phyloP scores from a whole-genome alignment of 2,113 vertebrate species.

The Centropus bengalensis region DNA sequence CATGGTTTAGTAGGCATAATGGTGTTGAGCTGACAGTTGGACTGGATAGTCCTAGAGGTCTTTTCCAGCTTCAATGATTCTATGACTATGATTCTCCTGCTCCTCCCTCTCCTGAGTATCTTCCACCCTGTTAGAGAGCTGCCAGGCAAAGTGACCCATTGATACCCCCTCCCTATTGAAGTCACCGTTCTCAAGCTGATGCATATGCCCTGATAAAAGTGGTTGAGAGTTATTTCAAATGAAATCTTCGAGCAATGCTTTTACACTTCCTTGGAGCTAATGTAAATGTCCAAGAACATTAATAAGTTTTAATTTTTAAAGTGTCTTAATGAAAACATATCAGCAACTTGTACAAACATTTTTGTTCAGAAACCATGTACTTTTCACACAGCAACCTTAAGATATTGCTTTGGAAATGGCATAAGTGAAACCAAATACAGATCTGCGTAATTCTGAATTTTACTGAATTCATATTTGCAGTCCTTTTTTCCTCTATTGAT shows the following conservation, averaged over 20 bases:
- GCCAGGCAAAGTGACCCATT: not conserved
- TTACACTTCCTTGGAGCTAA: not conserved
- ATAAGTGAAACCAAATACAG: not conserved
- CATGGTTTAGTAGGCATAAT: too few relatives aligned
- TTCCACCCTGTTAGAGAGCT: not conserved
- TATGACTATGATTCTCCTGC: not conserved
- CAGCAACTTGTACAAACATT: not conserved
- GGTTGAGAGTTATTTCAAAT: not conserved
- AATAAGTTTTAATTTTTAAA: not conserved
- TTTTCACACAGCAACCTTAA: not conserved
- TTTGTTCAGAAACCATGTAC: not conserved
- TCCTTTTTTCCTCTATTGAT: not conserved
- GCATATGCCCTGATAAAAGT: not conserved
- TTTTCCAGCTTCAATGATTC: too few relatives aligned
- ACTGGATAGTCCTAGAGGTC: too few relatives aligned
- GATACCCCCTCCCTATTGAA: not conserved
- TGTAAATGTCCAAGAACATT: not conserved
- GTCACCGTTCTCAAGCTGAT: not conserved
- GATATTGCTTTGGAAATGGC: not conserved
- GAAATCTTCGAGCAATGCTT: not conserved
- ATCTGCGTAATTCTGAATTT: not conserved
- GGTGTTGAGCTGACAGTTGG: too few relatives aligned
- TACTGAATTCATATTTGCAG: not conserved
- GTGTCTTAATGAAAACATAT: not conserved
- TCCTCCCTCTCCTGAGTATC: not conserved